Conservation (phyloP, 2,113 vertebrate species). For the Shinisaurus crocodilurus region DNA sequence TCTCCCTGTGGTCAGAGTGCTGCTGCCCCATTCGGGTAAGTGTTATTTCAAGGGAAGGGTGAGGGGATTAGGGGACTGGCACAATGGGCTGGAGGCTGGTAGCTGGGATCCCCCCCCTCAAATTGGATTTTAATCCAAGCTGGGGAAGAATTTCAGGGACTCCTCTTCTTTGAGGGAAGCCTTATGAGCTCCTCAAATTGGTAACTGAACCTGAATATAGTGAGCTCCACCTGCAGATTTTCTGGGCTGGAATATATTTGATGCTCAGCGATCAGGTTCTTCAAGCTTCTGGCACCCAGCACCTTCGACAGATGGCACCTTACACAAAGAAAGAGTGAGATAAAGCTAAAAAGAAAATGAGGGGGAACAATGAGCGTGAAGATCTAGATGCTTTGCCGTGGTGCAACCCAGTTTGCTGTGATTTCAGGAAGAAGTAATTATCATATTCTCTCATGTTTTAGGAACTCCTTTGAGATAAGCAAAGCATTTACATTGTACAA, state of each 20-base stretch:
- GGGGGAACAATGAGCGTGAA: not conserved
- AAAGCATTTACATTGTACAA: not conserved
- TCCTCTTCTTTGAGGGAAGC: not conserved
- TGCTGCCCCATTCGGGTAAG: no score
- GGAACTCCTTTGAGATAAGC: not conserved
- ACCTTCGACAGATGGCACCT: not conserved
- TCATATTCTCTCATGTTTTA: not conserved
- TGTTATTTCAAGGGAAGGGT: no score
- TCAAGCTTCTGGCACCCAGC: not conserved
- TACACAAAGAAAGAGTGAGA: not conserved
- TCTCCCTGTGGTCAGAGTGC: no score
- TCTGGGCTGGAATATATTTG: not conserved
- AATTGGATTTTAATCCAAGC: not conserved
- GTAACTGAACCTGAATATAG: not conserved
- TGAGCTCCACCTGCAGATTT: not conserved
- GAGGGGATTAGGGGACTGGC: not conserved
- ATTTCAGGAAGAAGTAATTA: not conserved
- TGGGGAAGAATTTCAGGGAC: not conserved
- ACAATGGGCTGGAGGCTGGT: not conserved
- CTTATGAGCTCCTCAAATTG: not conserved
- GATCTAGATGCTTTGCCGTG: not conserved
- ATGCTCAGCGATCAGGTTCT: not conserved
- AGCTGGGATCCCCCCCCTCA: not conserved
- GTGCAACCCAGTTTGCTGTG: not conserved
- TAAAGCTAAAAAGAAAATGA: not conserved